Evolutionary conservation across 2,797 vertebrate species (phyloP).

Genomic region (Dicrostonyx torquatus): DNA sequence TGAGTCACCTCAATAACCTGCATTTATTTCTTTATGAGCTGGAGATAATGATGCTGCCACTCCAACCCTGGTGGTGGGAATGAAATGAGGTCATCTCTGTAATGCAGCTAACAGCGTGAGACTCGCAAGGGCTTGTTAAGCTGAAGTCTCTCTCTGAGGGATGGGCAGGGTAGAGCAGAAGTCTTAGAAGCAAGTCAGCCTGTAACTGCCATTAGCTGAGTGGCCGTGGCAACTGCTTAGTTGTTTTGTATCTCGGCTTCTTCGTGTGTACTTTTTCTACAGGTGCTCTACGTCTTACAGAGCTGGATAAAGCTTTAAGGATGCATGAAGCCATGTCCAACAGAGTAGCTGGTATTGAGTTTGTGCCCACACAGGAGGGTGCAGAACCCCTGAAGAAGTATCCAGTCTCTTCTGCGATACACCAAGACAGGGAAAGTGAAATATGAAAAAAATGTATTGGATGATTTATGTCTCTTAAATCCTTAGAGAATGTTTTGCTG

Average conservation of each 20-base stretch:
- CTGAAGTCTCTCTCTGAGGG: background rate
- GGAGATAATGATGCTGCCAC: background rate
- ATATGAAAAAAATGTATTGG: background rate
- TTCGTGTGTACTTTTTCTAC: background rate
- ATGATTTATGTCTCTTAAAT: background rate
- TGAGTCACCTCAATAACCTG: fast-evolving
- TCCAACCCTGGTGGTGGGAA: background rate
- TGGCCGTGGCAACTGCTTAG: background rate
- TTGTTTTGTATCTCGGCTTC: background rate
- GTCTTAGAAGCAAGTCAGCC: background rate
- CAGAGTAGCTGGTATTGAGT: background rate
- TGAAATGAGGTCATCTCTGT: background rate
- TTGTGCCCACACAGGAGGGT: background rate
- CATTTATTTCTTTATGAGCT: fast-evolving
- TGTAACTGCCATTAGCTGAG: too few relatives aligned
- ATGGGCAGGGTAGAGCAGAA: background rate
- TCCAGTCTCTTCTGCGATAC: fast-evolving
- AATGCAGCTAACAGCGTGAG: fast-evolving
- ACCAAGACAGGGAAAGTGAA: background rate
- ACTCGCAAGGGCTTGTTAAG: background rate
- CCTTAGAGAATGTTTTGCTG: too few relatives aligned
- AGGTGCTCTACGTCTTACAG: too few relatives aligned
- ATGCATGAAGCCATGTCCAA: too few relatives aligned
- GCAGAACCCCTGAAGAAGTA: too few relatives aligned
- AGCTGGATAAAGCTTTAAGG: background rate